Percentiles rank a stretch among this genome's conserved stretches.
phyloP scores from a whole-genome alignment of 2,888 invertebrate species.

The Rhingia campestris region DNA sequence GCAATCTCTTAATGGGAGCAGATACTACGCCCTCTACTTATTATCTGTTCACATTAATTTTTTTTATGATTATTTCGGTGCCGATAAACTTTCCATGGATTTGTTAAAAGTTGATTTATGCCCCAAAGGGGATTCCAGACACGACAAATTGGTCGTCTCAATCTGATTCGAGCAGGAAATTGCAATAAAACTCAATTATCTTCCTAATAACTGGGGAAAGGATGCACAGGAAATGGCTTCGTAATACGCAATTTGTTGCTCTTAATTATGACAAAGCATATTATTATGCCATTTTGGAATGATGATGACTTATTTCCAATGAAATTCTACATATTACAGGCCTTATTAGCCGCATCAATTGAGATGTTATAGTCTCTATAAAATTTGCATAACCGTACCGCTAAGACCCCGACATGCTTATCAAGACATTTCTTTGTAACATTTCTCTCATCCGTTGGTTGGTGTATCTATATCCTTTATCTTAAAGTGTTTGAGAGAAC shows the following conservation, averaged over 20 bases:
- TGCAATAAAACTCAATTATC: conserved; percentile 38
- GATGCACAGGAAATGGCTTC: neutral
- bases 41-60: conserved; percentile 17
- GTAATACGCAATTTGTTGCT: neutral
- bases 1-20: neutral
- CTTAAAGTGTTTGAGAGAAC: conserved; percentile 16
- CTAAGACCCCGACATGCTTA: neutral
- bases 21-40: neutral
- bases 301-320: neutral
- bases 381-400: conserved; percentile 22
- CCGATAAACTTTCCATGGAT: neutral
- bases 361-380: neutral
- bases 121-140: neutral
- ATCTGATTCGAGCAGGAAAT: conserved; percentile 36
- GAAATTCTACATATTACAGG: neutral
- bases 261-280: conserved; percentile 10
- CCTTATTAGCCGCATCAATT: neutral
- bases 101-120: conserved; percentile 5
- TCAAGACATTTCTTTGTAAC: neutral
- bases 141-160: conserved; percentile 21
- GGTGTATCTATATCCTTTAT: neutral
- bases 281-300: neutral
- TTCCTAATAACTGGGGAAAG: neutral
- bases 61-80: conserved; percentile 5
- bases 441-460: neutral